Base-by-base conservation (phyloP, 2,113 vertebrate species). In the Spheniscus mendiculus region DNA sequence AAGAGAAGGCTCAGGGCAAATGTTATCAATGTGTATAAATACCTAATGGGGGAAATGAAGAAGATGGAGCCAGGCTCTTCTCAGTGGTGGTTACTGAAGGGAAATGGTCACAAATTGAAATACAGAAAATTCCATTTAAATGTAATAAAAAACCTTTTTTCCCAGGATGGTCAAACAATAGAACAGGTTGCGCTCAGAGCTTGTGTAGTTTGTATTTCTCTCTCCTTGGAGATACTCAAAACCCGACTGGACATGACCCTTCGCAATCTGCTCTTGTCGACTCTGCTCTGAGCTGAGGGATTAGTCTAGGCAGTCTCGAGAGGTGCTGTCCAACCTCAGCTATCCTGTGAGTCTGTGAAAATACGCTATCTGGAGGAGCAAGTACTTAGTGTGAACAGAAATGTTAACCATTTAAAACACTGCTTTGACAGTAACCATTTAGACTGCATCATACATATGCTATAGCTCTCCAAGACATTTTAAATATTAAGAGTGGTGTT, bases 401-500 rank as follows among this genome's bases (percentile, higher is more conserved):
- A 50, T 16, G 20, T n/a, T 83, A 71, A 76, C 44, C 15, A 65
- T n/a, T 73, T 91, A 73, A 85, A 87, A 52, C 23, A 40, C 7
- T 89, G 20, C 40, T 77, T 72, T 47, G 30, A 4, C 78, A 74
- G 14, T 40, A 53, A 27, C 25, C 4, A 16, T 80, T 77, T 73
- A 62, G 29, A 38, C 49, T 79, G 17, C 40, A n/a, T 58, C 58
- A 42, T 49, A n/a, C 10, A 26, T 2, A 6, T 66, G 34, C 11
- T 78, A 5, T 52, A 74, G 15, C 38, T 92, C 18, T 89, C 9
- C 13, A 14, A 63, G 66, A 53, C 12, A 87, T 92, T 96, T 97
- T 89, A 72, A n/a, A 17, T 74, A 52, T 45, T 72, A 87, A 95
- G 76, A 89, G 94, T 90, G 78, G 76, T 53, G 93, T 81, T 95